Conservation (phyloP, 2,888 invertebrate genomes). For the Diadromus collaris region DNA sequence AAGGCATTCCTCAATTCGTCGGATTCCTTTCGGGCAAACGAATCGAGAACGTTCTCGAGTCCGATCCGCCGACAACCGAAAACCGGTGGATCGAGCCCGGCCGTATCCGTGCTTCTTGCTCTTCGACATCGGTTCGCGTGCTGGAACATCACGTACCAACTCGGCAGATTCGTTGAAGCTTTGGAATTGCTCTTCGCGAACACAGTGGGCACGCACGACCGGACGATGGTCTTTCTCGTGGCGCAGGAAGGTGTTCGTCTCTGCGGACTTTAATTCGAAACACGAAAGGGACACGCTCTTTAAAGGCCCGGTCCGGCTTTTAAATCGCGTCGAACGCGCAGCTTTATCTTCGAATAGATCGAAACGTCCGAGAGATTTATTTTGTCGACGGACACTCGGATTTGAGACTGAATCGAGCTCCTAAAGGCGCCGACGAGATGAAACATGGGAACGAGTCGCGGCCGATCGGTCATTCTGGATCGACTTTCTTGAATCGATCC, state of each 20-base stretch:
- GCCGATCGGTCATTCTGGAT: background rate
- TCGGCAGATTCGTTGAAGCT: constrained; percentile 7
- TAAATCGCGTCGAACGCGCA: background rate
- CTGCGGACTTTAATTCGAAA: constrained; percentile 20
- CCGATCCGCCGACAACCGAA: constrained; percentile 37
- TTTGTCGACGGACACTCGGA: background rate
- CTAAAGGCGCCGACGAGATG: background rate
- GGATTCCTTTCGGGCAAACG: constrained; percentile 40
- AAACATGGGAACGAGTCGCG: background rate
- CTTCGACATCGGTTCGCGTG: constrained; percentile 10
- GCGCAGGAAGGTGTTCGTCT: constrained; percentile 32
- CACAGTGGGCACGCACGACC: constrained; percentile 4
- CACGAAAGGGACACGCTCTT: constrained; percentile 14
- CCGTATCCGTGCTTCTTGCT: constrained; percentile 44
- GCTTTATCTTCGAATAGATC: background rate
- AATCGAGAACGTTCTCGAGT: constrained; percentile 43
- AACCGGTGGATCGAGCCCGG: constrained; percentile 42
- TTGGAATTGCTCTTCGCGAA: constrained; percentile 6
- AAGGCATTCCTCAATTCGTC: constrained; percentile 54
- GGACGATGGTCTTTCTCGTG: background rate
- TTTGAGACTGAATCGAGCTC: background rate
- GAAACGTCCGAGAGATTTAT: background rate
- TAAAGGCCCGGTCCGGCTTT: background rate
- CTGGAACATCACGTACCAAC: constrained; percentile 6
- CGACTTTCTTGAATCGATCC: background rate